These are phyloP conservation scores for Polypterus senegalus DNA, from an alignment of 2,113 vertebrate genomes.

Conservation along the genomic window DNA sequence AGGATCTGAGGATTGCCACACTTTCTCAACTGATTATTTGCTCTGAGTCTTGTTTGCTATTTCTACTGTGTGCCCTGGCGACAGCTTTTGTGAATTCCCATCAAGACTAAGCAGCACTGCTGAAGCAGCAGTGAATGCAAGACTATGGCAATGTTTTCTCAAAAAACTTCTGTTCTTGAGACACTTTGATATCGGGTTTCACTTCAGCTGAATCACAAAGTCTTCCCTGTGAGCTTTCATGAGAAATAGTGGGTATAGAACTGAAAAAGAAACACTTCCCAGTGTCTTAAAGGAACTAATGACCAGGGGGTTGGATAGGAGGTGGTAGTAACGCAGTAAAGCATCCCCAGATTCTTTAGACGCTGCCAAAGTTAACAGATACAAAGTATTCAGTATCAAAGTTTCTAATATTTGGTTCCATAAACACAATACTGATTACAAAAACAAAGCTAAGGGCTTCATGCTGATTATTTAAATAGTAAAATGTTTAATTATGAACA, in stretches of 20 bases:
- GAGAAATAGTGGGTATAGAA: slow-evolving; percentile 45
- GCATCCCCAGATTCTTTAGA: slow-evolving; percentile 75
- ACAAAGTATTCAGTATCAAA: slow-evolving; percentile 90
- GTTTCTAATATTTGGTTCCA: slow-evolving; percentile 85
- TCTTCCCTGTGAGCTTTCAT: slow-evolving; percentile 60
- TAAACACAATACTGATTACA: slow-evolving; percentile 77
- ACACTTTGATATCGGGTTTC: slow-evolving; percentile 80
- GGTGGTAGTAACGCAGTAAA: slow-evolving; percentile 62
- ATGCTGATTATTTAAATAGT: slow-evolving; percentile 83
- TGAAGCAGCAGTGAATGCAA: slow-evolving; percentile 52
- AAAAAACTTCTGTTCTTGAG: slow-evolving; percentile 77
- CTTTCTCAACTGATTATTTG: slow-evolving; percentile 62
- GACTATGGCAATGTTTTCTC: slow-evolving; percentile 80
- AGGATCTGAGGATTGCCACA: slow-evolving; percentile 40
- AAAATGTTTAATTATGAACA: slow-evolving; percentile 84
- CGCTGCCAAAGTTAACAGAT: slow-evolving; percentile 93
- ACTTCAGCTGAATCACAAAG: slow-evolving; percentile 64
- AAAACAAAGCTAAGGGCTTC: slow-evolving; percentile 77
- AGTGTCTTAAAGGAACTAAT: slow-evolving; percentile 54
- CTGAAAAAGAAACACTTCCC: slow-evolving; percentile 49
- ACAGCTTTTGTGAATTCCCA: slow-evolving; percentile 62
- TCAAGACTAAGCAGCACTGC: slow-evolving; percentile 50
- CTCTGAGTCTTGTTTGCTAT: slow-evolving; percentile 67
- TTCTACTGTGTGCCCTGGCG: slow-evolving; percentile 57
- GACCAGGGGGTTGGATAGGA: slow-evolving; percentile 47